A percentile compares a stretch with the other conserved stretches of the same genome.
Evolutionary conservation across 1,140 invertebrate species (phyloP).

Genomic region (Trichonephila inaurata): DNA sequence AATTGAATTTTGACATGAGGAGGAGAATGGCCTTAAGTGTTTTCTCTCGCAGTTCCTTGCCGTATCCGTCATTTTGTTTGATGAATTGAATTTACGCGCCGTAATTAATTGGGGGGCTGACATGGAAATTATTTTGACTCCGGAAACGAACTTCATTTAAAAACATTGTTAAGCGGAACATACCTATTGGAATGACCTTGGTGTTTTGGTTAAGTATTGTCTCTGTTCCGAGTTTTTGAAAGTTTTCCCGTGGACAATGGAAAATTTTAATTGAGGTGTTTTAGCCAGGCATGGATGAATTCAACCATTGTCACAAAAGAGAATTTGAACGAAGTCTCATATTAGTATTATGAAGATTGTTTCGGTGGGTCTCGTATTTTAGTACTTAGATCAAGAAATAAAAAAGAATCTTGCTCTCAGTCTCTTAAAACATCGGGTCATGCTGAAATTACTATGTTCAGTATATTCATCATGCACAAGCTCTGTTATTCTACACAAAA

Average conservation of each 20-base stretch:
- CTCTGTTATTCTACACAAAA: no score
- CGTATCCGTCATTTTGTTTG: conserved; percentile 4
- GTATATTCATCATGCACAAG: no score
- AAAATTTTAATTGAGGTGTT: neutral
- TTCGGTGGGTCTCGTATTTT: no score
- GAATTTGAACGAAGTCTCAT: no score
- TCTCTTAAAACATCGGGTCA: no score
- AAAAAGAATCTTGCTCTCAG: no score
- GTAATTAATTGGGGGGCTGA: conserved; percentile 8
- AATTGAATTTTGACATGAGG: conserved; percentile 63
- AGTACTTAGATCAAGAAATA: no score
- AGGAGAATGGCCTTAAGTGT: conserved; percentile 52
- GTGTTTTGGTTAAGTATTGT: neutral
- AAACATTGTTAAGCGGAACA: neutral
- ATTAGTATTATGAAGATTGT: no score
- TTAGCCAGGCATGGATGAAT: neutral
- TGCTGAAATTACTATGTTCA: no score
- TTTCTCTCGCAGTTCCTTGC: conserved; percentile 9
- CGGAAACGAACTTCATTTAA: neutral
- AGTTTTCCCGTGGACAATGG: neutral
- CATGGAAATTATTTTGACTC: neutral
- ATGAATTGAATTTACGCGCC: conserved; percentile 50
- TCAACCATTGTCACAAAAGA: no score
- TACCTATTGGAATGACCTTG: neutral
- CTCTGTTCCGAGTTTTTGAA: neutral